These are phyloP conservation scores for Pseudomyrmex gracilis DNA, from an alignment of 1,140 invertebrate genomes.

Conservation along the genomic window DNA sequence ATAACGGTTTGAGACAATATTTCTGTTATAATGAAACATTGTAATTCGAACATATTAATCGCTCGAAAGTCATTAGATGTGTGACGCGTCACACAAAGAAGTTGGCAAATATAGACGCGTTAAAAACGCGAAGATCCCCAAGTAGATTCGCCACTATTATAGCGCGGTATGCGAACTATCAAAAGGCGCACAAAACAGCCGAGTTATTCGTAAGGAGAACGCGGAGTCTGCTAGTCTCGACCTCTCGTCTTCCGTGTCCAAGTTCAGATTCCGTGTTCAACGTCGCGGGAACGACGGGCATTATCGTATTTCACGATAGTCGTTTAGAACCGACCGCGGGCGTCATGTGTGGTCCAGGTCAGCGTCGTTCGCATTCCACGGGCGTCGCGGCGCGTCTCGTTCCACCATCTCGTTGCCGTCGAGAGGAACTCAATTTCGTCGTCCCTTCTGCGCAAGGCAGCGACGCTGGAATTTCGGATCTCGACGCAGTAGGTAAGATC, in stretches of 20 bases:
- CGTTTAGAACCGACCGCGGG: constrained; percentile 73
- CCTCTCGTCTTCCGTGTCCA: constrained; percentile 58
- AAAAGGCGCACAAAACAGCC: constrained; percentile 13
- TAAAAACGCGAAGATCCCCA: constrained; percentile 1
- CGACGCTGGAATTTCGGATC: constrained; percentile 35
- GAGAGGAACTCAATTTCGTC: constrained; percentile 26
- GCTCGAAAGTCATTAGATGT: neutral
- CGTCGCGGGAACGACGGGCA: constrained; percentile 66
- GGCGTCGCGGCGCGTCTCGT: constrained; percentile 71
- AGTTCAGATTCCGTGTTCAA: constrained; percentile 61
- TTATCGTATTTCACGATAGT: constrained; percentile 83
- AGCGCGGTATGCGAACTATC: neutral
- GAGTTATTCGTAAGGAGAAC: neutral
- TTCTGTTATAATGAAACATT: neutral
- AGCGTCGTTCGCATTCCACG: constrained; percentile 76
- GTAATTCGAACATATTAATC: neutral
- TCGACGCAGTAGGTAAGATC: constrained; percentile 44
- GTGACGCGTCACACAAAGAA: neutral
- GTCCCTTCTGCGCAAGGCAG: neutral
- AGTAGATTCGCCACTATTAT: constrained; percentile 32
- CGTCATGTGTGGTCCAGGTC: constrained; percentile 75
- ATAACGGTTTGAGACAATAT: no score
- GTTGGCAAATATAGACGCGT: neutral
- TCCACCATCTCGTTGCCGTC: neutral
- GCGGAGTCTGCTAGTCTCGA: constrained; percentile 14